Percentiles rank a stretch among this genome's conserved stretches.
Conservation (phyloP, 2,797 vertebrate species). For the Spondyliosoma cantharus region DNA sequence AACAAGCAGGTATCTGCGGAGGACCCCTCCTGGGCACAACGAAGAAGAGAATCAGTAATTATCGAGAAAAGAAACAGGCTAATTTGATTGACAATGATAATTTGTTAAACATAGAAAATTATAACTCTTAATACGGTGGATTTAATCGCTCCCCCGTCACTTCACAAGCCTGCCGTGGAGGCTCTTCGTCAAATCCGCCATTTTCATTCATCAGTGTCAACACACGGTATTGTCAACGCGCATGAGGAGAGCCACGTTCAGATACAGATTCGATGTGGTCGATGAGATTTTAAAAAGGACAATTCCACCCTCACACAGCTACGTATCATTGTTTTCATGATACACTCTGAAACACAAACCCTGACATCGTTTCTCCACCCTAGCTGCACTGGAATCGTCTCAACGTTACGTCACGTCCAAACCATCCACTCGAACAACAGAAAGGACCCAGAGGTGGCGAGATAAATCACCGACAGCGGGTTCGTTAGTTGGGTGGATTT, state of each 20-base stretch:
- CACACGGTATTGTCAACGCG: constrained; percentile 70
- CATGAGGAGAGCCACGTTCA: constrained; percentile 1
- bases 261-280: background rate
- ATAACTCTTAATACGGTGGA: constrained; percentile 60
- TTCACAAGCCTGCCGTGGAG: constrained; percentile 30
- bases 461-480: background rate
- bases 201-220: constrained; percentile 67
- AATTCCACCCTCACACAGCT: constrained; percentile 40
- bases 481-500: constrained; percentile 40
- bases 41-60: constrained; percentile 37
- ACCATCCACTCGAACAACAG: constrained; percentile 6
- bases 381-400: constrained; percentile 31
- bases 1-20: constrained; percentile 59
- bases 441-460: background rate
- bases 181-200: constrained; percentile 50
- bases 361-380: constrained; percentile 4
- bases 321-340: background rate
- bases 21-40: constrained; percentile 24
- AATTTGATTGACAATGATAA: constrained; percentile 72
- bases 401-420: background rate
- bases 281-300: constrained; percentile 7
- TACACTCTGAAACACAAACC: background rate
- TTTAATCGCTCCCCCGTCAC: constrained; percentile 39
- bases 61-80: constrained; percentile 48
- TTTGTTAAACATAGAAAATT: constrained; percentile 70